These are phyloP conservation scores for Avahi laniger DNA, from an alignment of 2,797 vertebrate genomes.

Conservation along the genomic window DNA sequence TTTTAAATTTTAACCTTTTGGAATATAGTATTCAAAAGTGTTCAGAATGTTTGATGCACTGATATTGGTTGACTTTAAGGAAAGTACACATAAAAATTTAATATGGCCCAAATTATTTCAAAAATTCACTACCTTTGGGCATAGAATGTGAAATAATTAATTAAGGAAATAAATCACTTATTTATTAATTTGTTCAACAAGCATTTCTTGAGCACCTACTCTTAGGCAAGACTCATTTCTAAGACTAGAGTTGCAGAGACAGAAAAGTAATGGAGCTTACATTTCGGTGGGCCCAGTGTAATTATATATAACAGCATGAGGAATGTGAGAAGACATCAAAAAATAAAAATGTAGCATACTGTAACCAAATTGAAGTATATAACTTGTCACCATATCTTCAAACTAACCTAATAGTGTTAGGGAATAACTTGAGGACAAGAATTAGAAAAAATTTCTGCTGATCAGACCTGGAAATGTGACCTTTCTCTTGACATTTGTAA, in stretches of 20 bases:
- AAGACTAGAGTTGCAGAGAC: conserved; percentile 12
- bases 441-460: background rate
- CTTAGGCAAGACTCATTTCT: background rate
- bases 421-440: conserved; percentile 27
- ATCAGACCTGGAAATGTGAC: background rate
- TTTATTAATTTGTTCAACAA: background rate
- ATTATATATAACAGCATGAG: conserved; percentile 20
- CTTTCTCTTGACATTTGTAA: conserved; percentile 23
- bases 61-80: background rate
- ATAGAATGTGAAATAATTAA: conserved; percentile 7
- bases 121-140: conserved; percentile 14
- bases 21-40: background rate
- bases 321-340: conserved; percentile 25
- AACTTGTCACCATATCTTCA: background rate
- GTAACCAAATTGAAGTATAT: conserved; percentile 27
- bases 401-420: background rate
- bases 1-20: conserved; percentile 8
- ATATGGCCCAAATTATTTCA: background rate
- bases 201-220: background rate
- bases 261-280: background rate
- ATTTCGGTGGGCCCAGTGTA: background rate
- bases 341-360: conserved; percentile 42
- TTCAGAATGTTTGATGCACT: background rate
- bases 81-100: background rate
- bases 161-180: conserved; percentile 20